Base-by-base conservation (phyloP, 2,797 vertebrate genomes). In the Spinus olivaceus region DNA sequence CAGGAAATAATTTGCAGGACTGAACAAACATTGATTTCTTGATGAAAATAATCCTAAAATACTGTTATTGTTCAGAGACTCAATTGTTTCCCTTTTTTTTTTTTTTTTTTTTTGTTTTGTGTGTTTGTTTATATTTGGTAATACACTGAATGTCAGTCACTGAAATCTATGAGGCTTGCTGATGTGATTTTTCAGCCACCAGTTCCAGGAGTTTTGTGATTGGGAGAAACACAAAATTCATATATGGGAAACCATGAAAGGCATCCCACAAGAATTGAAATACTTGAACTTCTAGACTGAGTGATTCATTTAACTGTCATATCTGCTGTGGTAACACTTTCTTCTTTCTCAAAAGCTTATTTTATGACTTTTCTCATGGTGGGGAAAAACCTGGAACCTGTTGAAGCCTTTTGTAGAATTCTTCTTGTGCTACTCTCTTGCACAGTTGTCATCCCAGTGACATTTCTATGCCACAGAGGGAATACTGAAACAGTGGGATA, bases 381-480 rank as follows among this genome's bases (percentile, higher is more conserved):
- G 12, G 12, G 12, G 3, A 17, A 18, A 41, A 17, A 1, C 33
- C 28, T 39, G 30, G 44, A 63, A 78, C 7, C 8, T 66, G 5
- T 20, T 74, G 42, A 23, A 88, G 9, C 2, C 23, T 90, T 79
- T 69, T 76, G 27, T 42, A 73, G 47, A 41, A 47, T 56, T 59
- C 4, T 44, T 65, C 20, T 59, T 91, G 14, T 47, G 23, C 28
- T 74, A 8, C 37, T 78, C 8, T 88, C 30, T 64, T 81, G 54
- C 42, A 42, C 14, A 33, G 37, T 11, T 44, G 12, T 44, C 0
- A 0, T 9, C 25, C 23, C 16, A 44, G 9, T 60, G 50, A 57
- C 6, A 5, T 39, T 2, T 9, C 35, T 69, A 8, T 73, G 60
- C 24, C 0, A 0, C 32, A 69, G 35, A 19, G 47, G 13, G 15